Evolutionary conservation across 2,888 invertebrate species (phyloP).

Genomic region (Epistrophella euchroma): DNA sequence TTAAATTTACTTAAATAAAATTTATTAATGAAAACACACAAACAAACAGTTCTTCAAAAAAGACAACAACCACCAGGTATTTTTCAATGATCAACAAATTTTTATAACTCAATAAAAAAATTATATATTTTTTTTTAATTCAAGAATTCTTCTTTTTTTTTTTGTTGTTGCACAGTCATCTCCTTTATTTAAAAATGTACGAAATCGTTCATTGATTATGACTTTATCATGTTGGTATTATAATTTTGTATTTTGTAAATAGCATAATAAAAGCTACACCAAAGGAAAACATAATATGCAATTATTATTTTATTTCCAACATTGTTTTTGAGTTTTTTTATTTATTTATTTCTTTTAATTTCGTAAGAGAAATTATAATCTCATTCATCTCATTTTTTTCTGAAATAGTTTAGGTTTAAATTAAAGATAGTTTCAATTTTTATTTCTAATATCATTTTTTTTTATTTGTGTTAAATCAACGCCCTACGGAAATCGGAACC

Average conservation of each 20-base stretch:
- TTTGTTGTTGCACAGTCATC: conserved; percentile 52
- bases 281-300: too few species aligned
- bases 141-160: conserved; percentile 25
- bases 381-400: too few species aligned
- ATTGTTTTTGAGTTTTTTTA: too few species aligned
- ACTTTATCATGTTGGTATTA: conserved; percentile 22
- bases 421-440: too few species aligned
- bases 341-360: too few species aligned
- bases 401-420: too few species aligned
- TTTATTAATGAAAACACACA: conserved; percentile 54
- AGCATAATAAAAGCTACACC: too few species aligned
- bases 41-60: conserved; percentile 82
- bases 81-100: conserved; percentile 58
- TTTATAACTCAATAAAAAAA: conserved; percentile 21
- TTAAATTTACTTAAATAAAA: conserved; percentile 41
- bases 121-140: background rate
- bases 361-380: too few species aligned
- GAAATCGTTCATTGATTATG: conserved; percentile 34
- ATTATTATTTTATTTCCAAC: too few species aligned
- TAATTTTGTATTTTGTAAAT: background rate
- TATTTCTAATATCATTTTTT: too few species aligned
- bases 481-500: too few species aligned
- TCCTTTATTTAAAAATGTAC: conserved; percentile 2
- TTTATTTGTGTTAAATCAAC: too few species aligned
- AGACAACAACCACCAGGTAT: conserved; percentile 84